Evolutionary conservation across 1,140 invertebrate genomes (phyloP), one percentile per base, ranked within the genome.

Genomic region (Phenacoccus solenopsis): DNA sequence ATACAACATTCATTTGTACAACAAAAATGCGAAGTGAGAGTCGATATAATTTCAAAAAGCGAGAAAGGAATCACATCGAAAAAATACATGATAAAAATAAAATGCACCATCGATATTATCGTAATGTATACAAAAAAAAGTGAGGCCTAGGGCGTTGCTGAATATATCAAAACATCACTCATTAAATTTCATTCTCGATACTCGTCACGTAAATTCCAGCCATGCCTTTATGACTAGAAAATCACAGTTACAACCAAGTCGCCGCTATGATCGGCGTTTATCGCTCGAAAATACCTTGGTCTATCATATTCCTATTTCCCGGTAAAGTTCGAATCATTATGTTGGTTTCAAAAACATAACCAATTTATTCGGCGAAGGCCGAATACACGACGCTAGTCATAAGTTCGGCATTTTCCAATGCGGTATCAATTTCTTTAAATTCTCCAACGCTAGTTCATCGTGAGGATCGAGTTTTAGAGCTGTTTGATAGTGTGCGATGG

Each of bases 361-460:
- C 20, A 49, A 49, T 49, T 49, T 49, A 49, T 49, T 49, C 5
- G 38, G 38, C 16, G 38, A 49, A 16, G 38, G 38, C 16, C 38
- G 38, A 49, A 16, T 4, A 16, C 38, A 49, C 4, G 38, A 49
- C 38, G 38, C 38, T 49, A 49, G 38, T 49, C 38, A 49, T 49
- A 49, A 49, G 3, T 10, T 16, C 20, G 38, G 38, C 38, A 49
- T 49, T 49, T 49, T 49, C 38, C 38, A 49, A n/a, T 49, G 38
- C 25, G 59, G 25, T 28, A 61, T 68, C n/a, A 96, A 83, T 81
- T 94, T 92, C 76, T 89, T 86, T 21, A 97, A 83, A 80, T 97
- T 97, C 69, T 87, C 90, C 74, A 91, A 81, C 21, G 93, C 95
- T 25, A 93, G 91, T 24, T 84, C 82, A 79, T 96, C 93, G 69